Evolutionary conservation across 2,888 invertebrate genomes (phyloP), one percentile per base, ranked within the genome.

Genomic region (Trimorus sp.): DNA sequence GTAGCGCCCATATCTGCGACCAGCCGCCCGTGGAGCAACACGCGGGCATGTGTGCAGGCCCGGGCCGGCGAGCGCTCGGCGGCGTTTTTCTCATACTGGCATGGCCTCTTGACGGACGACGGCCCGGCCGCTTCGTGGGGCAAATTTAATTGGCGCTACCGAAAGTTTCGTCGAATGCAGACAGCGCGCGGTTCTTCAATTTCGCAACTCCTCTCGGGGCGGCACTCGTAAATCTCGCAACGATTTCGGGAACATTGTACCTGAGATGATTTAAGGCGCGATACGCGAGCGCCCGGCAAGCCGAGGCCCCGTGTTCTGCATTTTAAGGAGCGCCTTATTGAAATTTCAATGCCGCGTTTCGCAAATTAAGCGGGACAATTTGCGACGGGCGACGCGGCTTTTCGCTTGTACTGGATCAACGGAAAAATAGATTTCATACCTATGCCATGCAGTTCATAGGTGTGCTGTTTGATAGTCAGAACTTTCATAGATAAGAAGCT

Each of bases 1-100:
- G 89, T 90, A 89, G 90, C 89, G 89, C 89, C 89, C 88, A 87
- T 89, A 89, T 90, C 89, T 89, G 88, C 87, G 87, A 88, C 86
- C 87, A 89, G 88, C 89, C 90, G 89, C 88, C 90, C 87, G 89
- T 86, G 84, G 88, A 88, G 88, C 85, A 86, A 86, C 86, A 87
- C 86, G 86, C 79, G 82, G 73, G 75, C 83, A 85, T 84, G 83
- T 79, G 76, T 80, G 73, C 83, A 84, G 71, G 71, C 77, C 76
- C 56, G 49, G 59, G 83, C 80, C 37, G 60, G 54, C 26, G n/a
- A 62, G 51, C 56, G 53, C 70, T 49, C 62, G 7, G 37, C 58
- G 45, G 42, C 45, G 56, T 63, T 69, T 77, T 76, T 60, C 62
- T 63, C 45, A 54, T 68, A 48, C 54, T 53, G 26, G 14, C 48